Evolutionary conservation across 2,113 vertebrate species (phyloP), one percentile per base, ranked within the genome.

Genomic region (Caretta caretta): DNA sequence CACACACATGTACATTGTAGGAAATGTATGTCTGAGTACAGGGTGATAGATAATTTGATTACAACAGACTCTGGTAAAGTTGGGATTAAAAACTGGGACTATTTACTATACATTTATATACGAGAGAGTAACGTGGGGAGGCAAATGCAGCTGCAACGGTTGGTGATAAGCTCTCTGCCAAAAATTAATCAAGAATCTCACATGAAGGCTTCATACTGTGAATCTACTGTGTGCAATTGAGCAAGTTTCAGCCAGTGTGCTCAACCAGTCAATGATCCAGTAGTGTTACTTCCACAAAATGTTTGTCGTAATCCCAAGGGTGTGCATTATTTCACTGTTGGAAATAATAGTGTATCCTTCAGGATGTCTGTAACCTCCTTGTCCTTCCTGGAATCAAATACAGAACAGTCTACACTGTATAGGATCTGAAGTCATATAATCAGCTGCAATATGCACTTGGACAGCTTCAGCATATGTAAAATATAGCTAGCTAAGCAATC

Each of bases 351-450:
- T 76, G 83, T 50, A 50, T 82, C 57, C 87, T 84, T 13, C 31
- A 48, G 94, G 91, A 91, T 89, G 10, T 69, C 54, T 80, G 13
- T 96, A 95, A 69, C 69, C 92, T 93, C 84, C 24, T 91, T 86
- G 69, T 80, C 7, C 83, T 91, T 96, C 94, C 86, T 91, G 13
- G 22, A 83, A 17, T 87, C 83, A 81, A 97, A 83, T 89, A 89
- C 4, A 96, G 92, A 92, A 80, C 11, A 88, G 27, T 2, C 19
- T 31, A 87, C 92, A 83, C 50, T 89, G 5, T 89, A 90, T 72
- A 24, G 20, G 49, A 38, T 84, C 91, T 92, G 72, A 93, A 48
- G 42, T 90, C 92, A 80, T 93, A 20, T 86, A 84, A 87, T 93
- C 90, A 93, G 76, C 29, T 42, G 16, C 53, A 69, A 54, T 50